These are phyloP conservation scores for Crotophaga sulcirostris DNA, from an alignment of 2,113 vertebrate genomes.

Conservation along the genomic window DNA sequence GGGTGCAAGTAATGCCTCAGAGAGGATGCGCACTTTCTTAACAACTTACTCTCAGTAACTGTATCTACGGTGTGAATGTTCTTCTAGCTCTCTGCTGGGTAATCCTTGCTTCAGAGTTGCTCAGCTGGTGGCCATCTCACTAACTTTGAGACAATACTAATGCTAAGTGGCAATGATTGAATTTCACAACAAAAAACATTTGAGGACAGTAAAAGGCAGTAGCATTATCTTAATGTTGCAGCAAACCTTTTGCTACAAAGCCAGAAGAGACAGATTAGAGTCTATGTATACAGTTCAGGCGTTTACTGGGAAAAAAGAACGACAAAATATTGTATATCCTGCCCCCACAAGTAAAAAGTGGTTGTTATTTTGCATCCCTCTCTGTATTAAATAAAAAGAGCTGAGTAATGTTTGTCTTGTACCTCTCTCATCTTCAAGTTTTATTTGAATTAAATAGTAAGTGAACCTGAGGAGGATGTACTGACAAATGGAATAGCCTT, in stretches of 20 bases:
- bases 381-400: not conserved
- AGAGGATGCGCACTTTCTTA: not conserved
- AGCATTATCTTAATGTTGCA: not conserved
- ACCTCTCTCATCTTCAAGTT: not conserved
- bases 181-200: not conserved
- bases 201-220: not conserved
- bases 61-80: not conserved
- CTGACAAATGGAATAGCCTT: not conserved
- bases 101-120: not conserved
- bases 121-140: not conserved
- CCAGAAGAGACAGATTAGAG: not conserved
- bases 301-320: not conserved
- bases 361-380: not conserved
- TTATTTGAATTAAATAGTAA: not conserved
- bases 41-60: not conserved
- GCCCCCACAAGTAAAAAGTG: not conserved
- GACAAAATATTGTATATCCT: not conserved
- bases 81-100: not conserved
- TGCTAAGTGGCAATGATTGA: not conserved
- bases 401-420: not conserved
- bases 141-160: not conserved
- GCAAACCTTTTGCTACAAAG: not conserved
- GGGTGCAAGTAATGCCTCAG: no score
- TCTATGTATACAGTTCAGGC: not conserved
- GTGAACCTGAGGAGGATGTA: not conserved